Conservation (phyloP, 2,113 vertebrate genomes). For the Catharus fuscescens region DNA sequence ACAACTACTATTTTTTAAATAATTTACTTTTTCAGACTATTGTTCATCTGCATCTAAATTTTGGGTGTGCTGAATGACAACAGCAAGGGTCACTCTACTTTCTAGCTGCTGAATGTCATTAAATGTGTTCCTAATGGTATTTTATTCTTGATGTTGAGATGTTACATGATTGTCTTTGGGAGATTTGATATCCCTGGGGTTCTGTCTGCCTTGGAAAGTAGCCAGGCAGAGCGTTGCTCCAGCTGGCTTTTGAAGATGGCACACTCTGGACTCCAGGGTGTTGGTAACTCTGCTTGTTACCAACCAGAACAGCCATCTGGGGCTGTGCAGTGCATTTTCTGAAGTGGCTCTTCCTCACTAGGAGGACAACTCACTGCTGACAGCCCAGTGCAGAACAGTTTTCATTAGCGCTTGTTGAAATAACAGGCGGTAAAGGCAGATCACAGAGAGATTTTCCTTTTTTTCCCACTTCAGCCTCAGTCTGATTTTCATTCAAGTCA, state of each 20-base stretch:
- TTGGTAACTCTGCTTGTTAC: neutral
- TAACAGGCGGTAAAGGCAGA: neutral
- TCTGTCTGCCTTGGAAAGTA: neutral
- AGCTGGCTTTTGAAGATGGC: neutral
- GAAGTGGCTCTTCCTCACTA: neutral
- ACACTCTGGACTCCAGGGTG: neutral
- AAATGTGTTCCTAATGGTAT: neutral
- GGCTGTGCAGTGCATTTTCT: neutral
- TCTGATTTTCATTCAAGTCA: neutral
- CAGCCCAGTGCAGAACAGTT: rapidly evolving
- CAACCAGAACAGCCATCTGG: rapidly evolving
- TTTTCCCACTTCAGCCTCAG: neutral
- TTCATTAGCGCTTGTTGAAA: neutral
- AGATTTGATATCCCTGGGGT: rapidly evolving
- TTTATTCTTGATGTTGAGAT: neutral
- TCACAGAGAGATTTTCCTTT: neutral
- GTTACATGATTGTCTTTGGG: rapidly evolving
- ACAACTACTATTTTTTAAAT: neutral
- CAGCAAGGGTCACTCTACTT: neutral
- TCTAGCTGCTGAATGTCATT: neutral
- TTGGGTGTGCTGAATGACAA: neutral
- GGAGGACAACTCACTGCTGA: neutral
- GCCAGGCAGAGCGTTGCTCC: neutral
- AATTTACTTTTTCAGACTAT: neutral
- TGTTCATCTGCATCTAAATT: neutral